These are phyloP conservation scores for Ameiurus melas DNA, from an alignment of 2,113 vertebrate species.

Conservation along the genomic window DNA sequence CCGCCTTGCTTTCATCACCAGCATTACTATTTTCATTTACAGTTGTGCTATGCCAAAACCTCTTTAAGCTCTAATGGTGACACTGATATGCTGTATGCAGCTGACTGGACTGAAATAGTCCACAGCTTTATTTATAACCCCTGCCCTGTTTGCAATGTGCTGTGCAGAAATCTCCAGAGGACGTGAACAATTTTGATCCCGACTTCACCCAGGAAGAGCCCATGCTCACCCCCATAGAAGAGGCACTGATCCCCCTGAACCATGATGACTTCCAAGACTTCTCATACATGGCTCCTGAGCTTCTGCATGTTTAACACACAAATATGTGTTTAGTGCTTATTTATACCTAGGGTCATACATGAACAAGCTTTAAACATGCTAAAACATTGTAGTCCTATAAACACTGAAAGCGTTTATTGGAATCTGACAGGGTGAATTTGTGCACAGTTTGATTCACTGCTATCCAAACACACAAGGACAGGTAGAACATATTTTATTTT, in stretches of 20 bases:
- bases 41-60: not conserved
- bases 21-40: not conserved
- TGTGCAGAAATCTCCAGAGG: constrained; percentile 90
- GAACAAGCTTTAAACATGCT: constrained; percentile 6
- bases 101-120: constrained; percentile 7
- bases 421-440: not conserved
- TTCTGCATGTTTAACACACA: constrained; percentile 56
- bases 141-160: constrained; percentile 22
- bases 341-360: constrained; percentile 1
- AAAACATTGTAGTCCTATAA: not conserved
- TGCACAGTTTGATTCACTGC: not conserved
- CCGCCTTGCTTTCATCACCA: not conserved
- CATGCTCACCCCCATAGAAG: constrained; percentile 91
- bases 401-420: not conserved
- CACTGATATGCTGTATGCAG: not conserved
- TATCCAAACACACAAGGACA: not conserved
- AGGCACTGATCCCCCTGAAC: constrained; percentile 84
- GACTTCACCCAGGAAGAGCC: constrained; percentile 98
- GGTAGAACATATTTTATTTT: not conserved
- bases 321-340: not conserved
- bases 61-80: not conserved
- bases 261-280: constrained; percentile 95
- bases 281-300: constrained; percentile 88
- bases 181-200: constrained; percentile 98
- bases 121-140: constrained; percentile 20